Base-by-base conservation (phyloP, 1,140 invertebrate species). In the Drosophila prosaltans region DNA sequence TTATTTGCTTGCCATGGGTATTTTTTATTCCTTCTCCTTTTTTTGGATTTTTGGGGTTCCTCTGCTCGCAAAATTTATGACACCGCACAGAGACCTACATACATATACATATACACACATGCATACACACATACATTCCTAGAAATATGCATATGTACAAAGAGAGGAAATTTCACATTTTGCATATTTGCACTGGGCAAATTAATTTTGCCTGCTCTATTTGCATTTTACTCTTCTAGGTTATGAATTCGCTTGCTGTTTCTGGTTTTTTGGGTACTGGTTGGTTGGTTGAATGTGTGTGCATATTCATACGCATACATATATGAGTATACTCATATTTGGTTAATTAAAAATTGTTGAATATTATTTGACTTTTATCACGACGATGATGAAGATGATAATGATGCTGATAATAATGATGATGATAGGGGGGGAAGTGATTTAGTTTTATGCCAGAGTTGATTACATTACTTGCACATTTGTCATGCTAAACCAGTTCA, bases 321-420 rank as follows among this genome's bases (percentile, higher is more conserved):
- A 30, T 4, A 36, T 30, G 58, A 43, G 63, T 51, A 65, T 70
- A 58, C 48, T 54, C 72, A 66, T 55, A 71, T 76, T 72, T 75
- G 77, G 77, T 79, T 79, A 79, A 79, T 79, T 79, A 79, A 79
- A 79, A 79, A 76, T 72, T 76, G 48, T 58, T 75, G 63, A 66
- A 78, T 69, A 73, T 73, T 74, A 73, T 77, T 73, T 77, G 62
- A 73, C 72, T 69, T 69, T 69, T 51, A 59, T 59, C 30, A 58
- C 36, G 55, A 28, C 32, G 32, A 32, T 39, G 16, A 16, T 32
- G 28, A 58, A 36, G 55, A 28, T 28, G 32, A 32, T 39, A 16
- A 32, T 32, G 28, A 58, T 39, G 55, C 21, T 4, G 16, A 32
- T 39, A 16, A 32, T 10, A 3, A 48, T 48, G 45, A 24, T 24